A percentile compares a stretch with the other conserved stretches of the same genome.
phyloP scores from a whole-genome alignment of 92 coral and sea anemone genomes.

The Palythoa grandiflora region DNA sequence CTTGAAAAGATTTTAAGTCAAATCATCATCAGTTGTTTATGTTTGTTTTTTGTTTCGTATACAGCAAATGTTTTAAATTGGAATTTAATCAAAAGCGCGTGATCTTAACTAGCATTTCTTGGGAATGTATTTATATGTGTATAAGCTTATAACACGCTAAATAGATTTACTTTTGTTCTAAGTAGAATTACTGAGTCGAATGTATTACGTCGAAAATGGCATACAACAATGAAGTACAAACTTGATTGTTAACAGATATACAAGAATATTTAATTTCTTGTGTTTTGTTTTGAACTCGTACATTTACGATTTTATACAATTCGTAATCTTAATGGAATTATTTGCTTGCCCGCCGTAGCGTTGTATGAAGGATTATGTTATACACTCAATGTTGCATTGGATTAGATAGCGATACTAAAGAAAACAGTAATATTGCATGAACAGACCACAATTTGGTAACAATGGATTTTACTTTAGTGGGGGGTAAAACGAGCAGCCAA shows the following conservation, averaged over 20 bases:
- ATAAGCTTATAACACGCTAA: not conserved
- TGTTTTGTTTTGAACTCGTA: not conserved
- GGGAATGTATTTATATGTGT: not conserved
- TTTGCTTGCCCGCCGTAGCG: slow-evolving; percentile 3
- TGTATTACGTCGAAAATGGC: not conserved
- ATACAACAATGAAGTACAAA: not conserved
- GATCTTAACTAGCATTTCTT: not conserved
- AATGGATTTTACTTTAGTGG: not conserved
- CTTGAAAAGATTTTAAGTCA: too few species aligned
- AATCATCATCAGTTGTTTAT: not conserved
- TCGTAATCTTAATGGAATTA: not conserved
- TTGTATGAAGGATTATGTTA: not conserved
- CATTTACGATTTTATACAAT: not conserved
- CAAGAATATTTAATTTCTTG: not conserved
- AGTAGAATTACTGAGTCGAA: not conserved
- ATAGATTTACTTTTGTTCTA: not conserved
- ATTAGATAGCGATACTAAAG: not conserved
- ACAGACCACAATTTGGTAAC: not conserved
- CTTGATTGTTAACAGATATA: not conserved
- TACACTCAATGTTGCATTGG: not conserved
- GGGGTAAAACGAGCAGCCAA: not conserved
- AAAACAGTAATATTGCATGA: not conserved
- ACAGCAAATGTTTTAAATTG: not conserved
- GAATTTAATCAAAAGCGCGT: not conserved
- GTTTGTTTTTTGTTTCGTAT: not conserved